A percentile compares a stretch with the other conserved stretches of the same genome.
These are phyloP conservation scores for Cydia fagiglandana DNA, from an alignment of 1,140 invertebrate genomes.

Conservation along the genomic window DNA sequence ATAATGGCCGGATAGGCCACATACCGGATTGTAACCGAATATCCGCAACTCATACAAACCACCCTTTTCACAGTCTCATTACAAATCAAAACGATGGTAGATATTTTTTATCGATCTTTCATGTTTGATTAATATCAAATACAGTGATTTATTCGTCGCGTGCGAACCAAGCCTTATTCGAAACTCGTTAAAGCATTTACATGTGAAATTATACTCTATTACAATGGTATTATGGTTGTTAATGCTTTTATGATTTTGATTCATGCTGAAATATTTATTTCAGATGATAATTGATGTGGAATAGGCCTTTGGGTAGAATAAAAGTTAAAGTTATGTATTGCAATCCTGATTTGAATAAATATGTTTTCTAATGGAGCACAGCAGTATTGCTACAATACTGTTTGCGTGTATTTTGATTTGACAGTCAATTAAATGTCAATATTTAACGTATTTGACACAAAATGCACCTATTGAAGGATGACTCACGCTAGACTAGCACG, in stretches of 20 bases:
- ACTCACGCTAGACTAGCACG: too few species aligned
- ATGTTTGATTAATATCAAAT: conserved; percentile 12
- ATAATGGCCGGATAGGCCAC: too few species aligned
- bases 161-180: neutral
- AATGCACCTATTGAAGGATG: too few species aligned
- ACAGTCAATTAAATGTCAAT: too few species aligned
- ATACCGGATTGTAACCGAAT: too few species aligned
- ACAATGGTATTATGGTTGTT: neutral
- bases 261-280: neutral
- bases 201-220: neutral
- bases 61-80: neutral
- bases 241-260: neutral
- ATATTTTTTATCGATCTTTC: neutral
- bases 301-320: neutral
- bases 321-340: neutral
- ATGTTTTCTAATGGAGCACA: too few species aligned
- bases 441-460: too few species aligned
- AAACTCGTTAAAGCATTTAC: conserved; percentile 3
- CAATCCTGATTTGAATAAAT: neutral
- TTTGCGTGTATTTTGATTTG: too few species aligned
- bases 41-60: too few species aligned
- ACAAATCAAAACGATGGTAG: neutral
- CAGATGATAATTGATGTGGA: neutral
- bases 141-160: neutral
- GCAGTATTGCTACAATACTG: too few species aligned